Evolutionary conservation across 2,888 invertebrate genomes (phyloP), one percentile per base, ranked within the genome.

Genomic region (Pecten maximus): DNA sequence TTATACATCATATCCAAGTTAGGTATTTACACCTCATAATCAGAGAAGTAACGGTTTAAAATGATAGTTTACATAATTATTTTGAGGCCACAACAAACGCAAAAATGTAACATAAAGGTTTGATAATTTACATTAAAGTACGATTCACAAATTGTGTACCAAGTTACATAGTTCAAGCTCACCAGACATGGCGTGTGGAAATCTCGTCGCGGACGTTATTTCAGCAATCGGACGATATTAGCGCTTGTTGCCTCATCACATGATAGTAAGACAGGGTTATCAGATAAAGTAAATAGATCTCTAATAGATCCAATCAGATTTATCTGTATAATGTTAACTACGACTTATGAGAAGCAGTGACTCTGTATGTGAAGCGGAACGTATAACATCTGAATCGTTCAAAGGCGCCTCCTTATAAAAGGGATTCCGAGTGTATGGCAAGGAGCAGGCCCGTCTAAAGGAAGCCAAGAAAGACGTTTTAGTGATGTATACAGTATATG

Each of bases 181-280:
- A 74, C 74, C 74, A 74, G 28, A 35, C 74, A 10, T 2, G 35
- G 2, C 35, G 28, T 1, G 35, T 23, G 10, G 74, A 74, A 74
- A 35, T 60, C 74, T 35, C 74, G 74, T 74, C 74, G 28, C 74
- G 28, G 35, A 28, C 74, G 74, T 74, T 74, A 35, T 74, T 74
- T 74, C 74, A 74, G 74, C 74, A 74, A 74, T 74, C 74, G 74
- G 74, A 28, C 74, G 74, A 74, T 28, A 74, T 74, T 74, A 74
- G 1, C 3, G 16, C 74, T 74, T 35, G 74, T 74, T 74, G 74
- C 74, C 74, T 74, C 74, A 74, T 74, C 74, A 74, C 74, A 35
- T 35, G 74, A 74, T 74, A 74, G 28, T 12, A 28, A 74, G 23
- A 74, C 28, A 8, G 35, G 35, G 74, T 35, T 74, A 74, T 74